Percentiles rank a stretch among this genome's conserved stretches.
These are phyloP conservation scores for Theocolax elegans DNA, from an alignment of 1,140 invertebrate genomes.

Conservation along the genomic window DNA sequence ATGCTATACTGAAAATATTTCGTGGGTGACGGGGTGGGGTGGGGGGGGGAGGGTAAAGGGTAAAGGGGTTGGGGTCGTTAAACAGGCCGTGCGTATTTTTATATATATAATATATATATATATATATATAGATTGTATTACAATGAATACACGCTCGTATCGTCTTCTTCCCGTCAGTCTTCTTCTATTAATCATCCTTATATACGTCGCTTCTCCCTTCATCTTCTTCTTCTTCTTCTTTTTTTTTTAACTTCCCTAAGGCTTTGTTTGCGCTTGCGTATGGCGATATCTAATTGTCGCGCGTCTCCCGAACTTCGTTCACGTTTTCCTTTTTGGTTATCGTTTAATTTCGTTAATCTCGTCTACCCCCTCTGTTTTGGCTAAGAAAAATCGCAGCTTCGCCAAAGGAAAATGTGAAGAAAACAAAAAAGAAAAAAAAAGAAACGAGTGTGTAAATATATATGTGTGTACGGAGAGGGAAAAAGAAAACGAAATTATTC, in stretches of 20 bases:
- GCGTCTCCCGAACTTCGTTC: too few species aligned
- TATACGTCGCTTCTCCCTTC: neutral
- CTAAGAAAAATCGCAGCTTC: neutral
- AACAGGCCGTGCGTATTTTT: conserved; percentile 24
- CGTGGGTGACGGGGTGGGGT: neutral
- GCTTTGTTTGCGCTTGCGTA: conserved; percentile 6
- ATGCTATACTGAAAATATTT: conserved; percentile 33
- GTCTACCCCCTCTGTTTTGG: too few species aligned
- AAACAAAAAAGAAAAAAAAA: neutral
- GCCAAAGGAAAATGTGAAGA: neutral
- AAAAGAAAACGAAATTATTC: too few species aligned
- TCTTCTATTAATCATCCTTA: neutral
- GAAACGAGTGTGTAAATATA: neutral
- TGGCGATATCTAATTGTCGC: too few species aligned
- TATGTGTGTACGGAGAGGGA: too few species aligned
- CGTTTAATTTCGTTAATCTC: too few species aligned
- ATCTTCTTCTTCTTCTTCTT: conserved; percentile 13
- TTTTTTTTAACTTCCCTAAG: neutral
- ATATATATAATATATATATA: too few species aligned
- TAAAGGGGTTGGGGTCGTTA: too few species aligned
- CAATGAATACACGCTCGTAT: conserved; percentile 2
- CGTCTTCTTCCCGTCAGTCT: neutral
- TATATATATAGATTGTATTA: conserved; percentile 18
- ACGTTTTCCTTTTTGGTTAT: too few species aligned
- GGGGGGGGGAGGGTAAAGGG: too few species aligned